A percentile compares a stretch with the other conserved stretches of the same genome.
phyloP scores from a whole-genome alignment of 2,888 invertebrate species.

The Napeogenes sylphis region DNA sequence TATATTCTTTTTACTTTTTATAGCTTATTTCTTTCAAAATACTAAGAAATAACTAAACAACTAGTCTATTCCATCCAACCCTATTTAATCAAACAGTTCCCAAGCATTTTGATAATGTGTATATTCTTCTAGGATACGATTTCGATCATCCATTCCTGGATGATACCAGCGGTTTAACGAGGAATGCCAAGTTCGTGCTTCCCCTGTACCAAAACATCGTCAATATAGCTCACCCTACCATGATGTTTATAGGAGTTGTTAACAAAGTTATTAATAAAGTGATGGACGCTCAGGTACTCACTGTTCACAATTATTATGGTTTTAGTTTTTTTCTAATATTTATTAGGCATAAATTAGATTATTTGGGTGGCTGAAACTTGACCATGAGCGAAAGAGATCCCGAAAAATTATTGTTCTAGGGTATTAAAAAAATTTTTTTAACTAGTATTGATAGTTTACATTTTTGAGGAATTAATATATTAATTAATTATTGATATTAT shows the following conservation, averaged over 20 bases:
- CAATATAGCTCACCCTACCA: constrained; percentile 84
- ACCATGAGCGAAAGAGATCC: too few relatives aligned
- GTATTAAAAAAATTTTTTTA: too few relatives aligned
- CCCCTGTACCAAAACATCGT: constrained; percentile 88
- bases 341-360: too few relatives aligned
- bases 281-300: constrained; percentile 84
- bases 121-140: constrained; percentile 77
- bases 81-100: too few relatives aligned
- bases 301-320: neutral
- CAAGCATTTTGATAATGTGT: too few relatives aligned
- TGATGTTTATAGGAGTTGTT: constrained; percentile 86
- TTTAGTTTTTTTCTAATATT: neutral
- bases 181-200: constrained; percentile 79
- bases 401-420: too few relatives aligned
- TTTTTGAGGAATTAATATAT: neutral
- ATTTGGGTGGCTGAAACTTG: too few relatives aligned
- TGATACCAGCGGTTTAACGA: constrained; percentile 77
- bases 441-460: too few relatives aligned
- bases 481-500: neutral
- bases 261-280: constrained; percentile 81
- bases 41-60: too few relatives aligned
- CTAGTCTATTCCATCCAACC: too few relatives aligned
- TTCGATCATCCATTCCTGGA: constrained; percentile 84
- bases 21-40: too few relatives aligned
- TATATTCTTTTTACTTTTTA: too few relatives aligned